Base-by-base conservation (phyloP, 2,797 vertebrate genomes). In the Falco columbarius region DNA sequence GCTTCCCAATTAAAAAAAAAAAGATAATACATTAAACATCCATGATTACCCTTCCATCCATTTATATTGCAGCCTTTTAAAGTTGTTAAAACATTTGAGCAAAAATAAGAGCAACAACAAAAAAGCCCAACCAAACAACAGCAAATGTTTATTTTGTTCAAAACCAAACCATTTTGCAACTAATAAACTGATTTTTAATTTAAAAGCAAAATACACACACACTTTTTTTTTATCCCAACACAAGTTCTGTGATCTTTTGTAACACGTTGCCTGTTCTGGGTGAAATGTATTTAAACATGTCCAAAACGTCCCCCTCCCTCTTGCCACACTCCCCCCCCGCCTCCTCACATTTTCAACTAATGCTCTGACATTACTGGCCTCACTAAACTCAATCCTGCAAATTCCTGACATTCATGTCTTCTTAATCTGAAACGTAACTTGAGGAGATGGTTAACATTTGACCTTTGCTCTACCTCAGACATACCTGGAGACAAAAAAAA, bases 361-460 rank as follows among this genome's bases (percentile, higher is more conserved):
- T 90, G 83, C 81, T 93, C 90, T 94, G 90, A 97, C 94, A 94
- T 85, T 94, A 79, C 49, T 91, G 85, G 92, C 94, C 95, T 94
- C 96, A 93, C 92, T 95, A 92, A 97, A 95, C 93, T 74, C 72
- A 95, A 91, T 93, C 62, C 92, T 96, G 93, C 94, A 95, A 96
- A 98, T 97, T 98, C 97, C 93, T 97, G 76, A 93, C 92, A 96
- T 96, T 97, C 95, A 97, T 89, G 91, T 93, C 96, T 32, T 95
- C 82, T 82, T 97, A 97, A 97, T 97, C 97, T 96, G 93, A 91
- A 97, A 89, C 1, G 86, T 95, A 96, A 98, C 85, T 96, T 93
- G 95, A 98, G 96, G 80, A 97, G 91, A 82, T 90, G 95, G 93
- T 95, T 96, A 95, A 95, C 95, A 95, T 94, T 95, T 96, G 96